These are phyloP conservation scores for Apus apus DNA, from an alignment of 2,113 vertebrate species.

Conservation along the genomic window DNA sequence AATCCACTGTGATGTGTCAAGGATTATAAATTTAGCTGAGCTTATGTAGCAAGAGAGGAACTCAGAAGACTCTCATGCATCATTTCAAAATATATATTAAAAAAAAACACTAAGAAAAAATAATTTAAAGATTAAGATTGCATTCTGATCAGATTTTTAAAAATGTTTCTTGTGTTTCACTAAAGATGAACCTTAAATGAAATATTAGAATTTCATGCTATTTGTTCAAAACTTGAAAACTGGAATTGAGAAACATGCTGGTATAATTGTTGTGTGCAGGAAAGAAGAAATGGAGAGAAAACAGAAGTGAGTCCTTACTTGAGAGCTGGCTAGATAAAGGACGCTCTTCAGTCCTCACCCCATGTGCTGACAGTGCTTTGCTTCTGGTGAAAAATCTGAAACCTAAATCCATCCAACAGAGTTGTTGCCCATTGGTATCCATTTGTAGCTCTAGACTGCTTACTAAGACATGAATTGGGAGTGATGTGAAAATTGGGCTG, in stretches of 20 bases:
- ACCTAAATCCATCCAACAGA: not conserved
- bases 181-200: not conserved
- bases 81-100: not conserved
- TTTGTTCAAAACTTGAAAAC: not conserved
- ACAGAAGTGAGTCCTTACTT: not conserved
- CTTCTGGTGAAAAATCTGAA: not conserved
- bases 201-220: not conserved
- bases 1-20: not conserved
- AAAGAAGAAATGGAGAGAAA: not conserved
- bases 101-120: not conserved
- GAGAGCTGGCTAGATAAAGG: not conserved
- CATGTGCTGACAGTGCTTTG: not conserved
- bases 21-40: not conserved
- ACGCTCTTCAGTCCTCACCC: not conserved
- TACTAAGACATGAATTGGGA: not conserved
- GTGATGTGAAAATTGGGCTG: not conserved
- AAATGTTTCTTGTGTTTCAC: not conserved
- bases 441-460: not conserved
- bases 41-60: not conserved
- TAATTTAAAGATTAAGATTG: not conserved
- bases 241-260: not conserved
- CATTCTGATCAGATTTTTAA: not conserved
- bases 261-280: not conserved
- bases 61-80: not conserved
- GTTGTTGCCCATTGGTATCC: not conserved